Evolutionary conservation across 2,797 vertebrate genomes (phyloP).

Genomic region (Acomys russatus): DNA sequence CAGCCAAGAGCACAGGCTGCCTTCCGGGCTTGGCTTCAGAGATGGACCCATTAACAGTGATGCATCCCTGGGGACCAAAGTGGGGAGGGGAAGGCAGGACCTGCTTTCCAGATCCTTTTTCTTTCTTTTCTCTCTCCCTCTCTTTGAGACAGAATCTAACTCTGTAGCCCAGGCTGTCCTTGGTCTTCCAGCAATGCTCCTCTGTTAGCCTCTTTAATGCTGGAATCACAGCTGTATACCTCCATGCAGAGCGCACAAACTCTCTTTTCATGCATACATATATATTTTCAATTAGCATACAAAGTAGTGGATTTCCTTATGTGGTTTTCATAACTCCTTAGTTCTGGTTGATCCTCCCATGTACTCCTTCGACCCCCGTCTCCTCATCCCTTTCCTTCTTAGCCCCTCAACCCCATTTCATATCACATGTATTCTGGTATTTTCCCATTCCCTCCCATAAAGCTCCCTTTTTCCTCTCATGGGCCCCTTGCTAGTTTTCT

Average conservation of each 20-base stretch:
- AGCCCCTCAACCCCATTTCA: neutral
- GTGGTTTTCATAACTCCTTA: neutral
- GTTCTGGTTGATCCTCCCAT: neutral
- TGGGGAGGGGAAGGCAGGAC: neutral
- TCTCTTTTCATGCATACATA: neutral
- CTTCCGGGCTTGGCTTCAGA: conserved; percentile 60
- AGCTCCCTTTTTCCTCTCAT: neutral
- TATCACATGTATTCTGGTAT: neutral
- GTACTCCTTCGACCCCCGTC: neutral
- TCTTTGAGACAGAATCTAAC: neutral
- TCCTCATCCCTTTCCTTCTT: too few relatives aligned
- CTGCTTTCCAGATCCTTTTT: neutral
- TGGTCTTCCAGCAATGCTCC: neutral
- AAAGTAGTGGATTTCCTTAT: neutral
- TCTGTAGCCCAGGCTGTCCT: neutral
- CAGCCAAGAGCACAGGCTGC: neutral
- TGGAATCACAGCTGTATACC: neutral
- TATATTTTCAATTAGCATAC: neutral
- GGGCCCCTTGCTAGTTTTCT: neutral
- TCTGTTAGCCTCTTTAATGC: neutral
- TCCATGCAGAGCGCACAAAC: too few relatives aligned
- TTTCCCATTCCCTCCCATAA: neutral
- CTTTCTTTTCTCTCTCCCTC: neutral
- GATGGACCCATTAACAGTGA: conserved; percentile 36
- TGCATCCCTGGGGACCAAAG: neutral